Evolutionary conservation across 2,888 invertebrate genomes (phyloP), one percentile per base, ranked within the genome.

Genomic region (Mythimna loreyi): DNA sequence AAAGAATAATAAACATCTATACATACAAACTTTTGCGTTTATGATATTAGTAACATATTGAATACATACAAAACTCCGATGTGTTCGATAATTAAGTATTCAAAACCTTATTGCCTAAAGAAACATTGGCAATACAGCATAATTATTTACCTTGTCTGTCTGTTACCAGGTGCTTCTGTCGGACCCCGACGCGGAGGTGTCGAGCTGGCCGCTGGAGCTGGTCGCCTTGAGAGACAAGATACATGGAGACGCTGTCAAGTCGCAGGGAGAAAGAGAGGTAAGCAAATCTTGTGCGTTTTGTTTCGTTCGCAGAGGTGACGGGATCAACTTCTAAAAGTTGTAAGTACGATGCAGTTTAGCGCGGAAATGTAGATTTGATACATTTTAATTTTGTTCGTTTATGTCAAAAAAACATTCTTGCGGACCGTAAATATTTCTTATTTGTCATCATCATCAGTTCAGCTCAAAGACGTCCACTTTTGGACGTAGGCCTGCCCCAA

Each of bases 171-270:
- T 97, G 87, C 93, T 98, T 85, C 96, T 97, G 80, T 96, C 96
- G 9, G 97, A 97, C 86, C 97, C 97, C 30, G 96, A 96, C 75
- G 97, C 97, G 64, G 97, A 97, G 87, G 97, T 97, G 90, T 97
- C 97, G 66, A 96, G 96, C 86, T 98, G 98, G 97, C 98, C 98
- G 50, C 92, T 97, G 72, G 98, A 98, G 92, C 95, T 98, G 80
- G 96, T 98, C 62, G 96, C 97, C 79, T 92, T 98, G 49, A 94
- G 97, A 21, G 97, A 98, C 92, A 97, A 97, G 93, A 97, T 98
- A 77, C 97, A 97, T 64, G 97, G 96, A 28, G 97, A 97, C 88
- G 97, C 86, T 6, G 67, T 45, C 72, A 87, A 81, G 68, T 68
- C 89, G 33, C 96, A 96, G 50, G 96, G 96, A 72, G 96, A 96